Base-by-base conservation (phyloP, 2,797 vertebrate genomes). In the Sciurus carolinensis region DNA sequence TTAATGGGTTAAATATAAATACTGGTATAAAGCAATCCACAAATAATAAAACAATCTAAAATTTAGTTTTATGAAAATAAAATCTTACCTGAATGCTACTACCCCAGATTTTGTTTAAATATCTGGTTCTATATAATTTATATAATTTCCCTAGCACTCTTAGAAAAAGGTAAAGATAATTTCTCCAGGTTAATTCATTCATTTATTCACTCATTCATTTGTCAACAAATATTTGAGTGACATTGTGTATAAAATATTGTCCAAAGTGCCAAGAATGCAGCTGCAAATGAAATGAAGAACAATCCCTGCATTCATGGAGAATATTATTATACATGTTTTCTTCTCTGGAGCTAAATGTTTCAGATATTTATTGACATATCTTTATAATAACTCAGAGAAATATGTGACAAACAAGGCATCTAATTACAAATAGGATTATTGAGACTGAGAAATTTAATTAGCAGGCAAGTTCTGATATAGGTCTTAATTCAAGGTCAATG, bases 51-150 rank as follows among this genome's bases (percentile, higher is more conserved):
- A 86, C 50, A 90, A 12, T 47, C 10, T 83, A 72, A 90, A 95
- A 92, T 88, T 95, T 28, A 26, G 1, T 66, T 86, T 94, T 85
- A 64, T 96, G 80, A 86, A 90, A 82, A 83, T 59, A 47, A 47
- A 1, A 77, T 59, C 20, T 86, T 91, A 71, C 2, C 36, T 67
- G 12, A 89, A 87, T 57, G 1, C 30, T 85, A 57, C 64, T 84
- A 84, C 15, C 39, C 39, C 87, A 36, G 95, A 71, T 28, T 50
- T 87, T 2, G 2, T 42, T 95, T 88, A 57, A 85, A 79, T 82
- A 77, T 52, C 52, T 85, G 26, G 14, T 14, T 94, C 75, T 77
- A 22, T 66, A 15, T 80, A 8, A 64, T 81, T 95, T 87, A 77
- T 20, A 80, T 20, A 69, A 87, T 91, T 95, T 82, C 8, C 8